Percentiles rank a stretch among this genome's conserved stretches.
These are phyloP conservation scores for Okapia johnstoni DNA, from an alignment of 2,113 vertebrate species.

Conservation along the genomic window DNA sequence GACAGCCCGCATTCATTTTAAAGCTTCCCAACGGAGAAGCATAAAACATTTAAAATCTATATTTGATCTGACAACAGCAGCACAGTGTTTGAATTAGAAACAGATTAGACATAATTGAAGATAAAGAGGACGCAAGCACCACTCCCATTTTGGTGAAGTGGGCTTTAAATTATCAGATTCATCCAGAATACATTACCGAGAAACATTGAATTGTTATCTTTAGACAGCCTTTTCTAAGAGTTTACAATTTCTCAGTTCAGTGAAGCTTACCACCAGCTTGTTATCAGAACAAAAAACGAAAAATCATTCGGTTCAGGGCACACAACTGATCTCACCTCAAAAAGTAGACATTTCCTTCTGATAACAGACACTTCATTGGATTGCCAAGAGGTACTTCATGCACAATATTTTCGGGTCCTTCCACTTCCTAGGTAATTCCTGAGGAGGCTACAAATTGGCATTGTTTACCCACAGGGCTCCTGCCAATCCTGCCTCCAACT, in stretches of 20 bases:
- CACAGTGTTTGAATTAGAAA: slow-evolving; percentile 92
- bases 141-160: slow-evolving; percentile 92
- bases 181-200: slow-evolving; percentile 92
- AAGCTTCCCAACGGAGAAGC: slow-evolving; percentile 76
- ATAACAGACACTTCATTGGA: slow-evolving; percentile 90
- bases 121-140: slow-evolving; percentile 92
- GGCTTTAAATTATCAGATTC: slow-evolving; percentile 96
- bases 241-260: slow-evolving; percentile 99
- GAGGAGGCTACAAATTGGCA: slow-evolving; percentile 39
- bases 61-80: slow-evolving; percentile 95
- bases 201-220: slow-evolving; percentile 99
- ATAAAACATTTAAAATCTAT: slow-evolving; percentile 90
- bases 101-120: slow-evolving; percentile 96
- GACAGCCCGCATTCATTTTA: slow-evolving; percentile 70
- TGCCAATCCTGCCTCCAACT: background rate
- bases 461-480: slow-evolving; percentile 58
- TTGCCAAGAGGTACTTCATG: slow-evolving; percentile 80
- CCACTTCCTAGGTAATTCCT: slow-evolving; percentile 82
- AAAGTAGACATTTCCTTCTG: slow-evolving; percentile 91
- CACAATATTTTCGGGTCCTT: slow-evolving; percentile 84
- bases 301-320: slow-evolving; percentile 93
- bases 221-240: slow-evolving; percentile 95
- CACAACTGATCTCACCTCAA: slow-evolving; percentile 94
- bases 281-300: slow-evolving; percentile 96
- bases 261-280: slow-evolving; percentile 98